These are phyloP conservation scores for Coccyzus lansbergi DNA, from an alignment of 2,797 vertebrate genomes.

Conservation along the genomic window DNA sequence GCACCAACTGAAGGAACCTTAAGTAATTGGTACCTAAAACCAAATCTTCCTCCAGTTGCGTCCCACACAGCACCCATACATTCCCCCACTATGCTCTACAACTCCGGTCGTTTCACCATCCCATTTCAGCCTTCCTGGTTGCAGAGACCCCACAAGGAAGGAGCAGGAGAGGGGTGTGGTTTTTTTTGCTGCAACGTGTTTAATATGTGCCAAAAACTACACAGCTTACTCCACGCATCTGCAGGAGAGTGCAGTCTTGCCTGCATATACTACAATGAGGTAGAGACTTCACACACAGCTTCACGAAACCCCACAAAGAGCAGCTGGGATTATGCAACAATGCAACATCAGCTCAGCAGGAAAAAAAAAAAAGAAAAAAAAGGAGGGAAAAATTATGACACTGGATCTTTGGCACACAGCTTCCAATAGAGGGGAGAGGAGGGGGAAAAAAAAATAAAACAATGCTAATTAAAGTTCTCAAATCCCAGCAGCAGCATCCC, in stretches of 20 bases:
- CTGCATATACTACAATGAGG: constrained; percentile 99
- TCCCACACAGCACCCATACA: no score
- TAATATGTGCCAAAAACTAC: constrained; percentile 95
- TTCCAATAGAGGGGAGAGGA: constrained; percentile 84
- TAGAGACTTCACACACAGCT: constrained; percentile 96
- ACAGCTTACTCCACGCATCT: constrained; percentile 94
- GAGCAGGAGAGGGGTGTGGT: not conserved
- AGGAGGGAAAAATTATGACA: constrained; percentile 79
- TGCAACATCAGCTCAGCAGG: constrained; percentile 91
- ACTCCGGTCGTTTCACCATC: no score
- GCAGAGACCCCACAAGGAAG: not conserved
- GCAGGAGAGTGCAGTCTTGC: constrained; percentile 92
- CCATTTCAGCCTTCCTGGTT: no score
- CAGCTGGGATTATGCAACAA: constrained; percentile 89
- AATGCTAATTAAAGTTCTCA: constrained; percentile 71
- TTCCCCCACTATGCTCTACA: no score
- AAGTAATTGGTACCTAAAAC: no score
- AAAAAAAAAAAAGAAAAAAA: constrained; percentile 71
- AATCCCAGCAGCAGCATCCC: constrained; percentile 89
- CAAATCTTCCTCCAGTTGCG: no score
- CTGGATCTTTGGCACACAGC: constrained; percentile 97
- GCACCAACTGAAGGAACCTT: no score
- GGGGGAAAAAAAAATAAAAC: constrained; percentile 64
- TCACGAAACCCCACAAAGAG: constrained; percentile 92
- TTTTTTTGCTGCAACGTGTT: constrained; percentile 99